These are phyloP conservation scores for Chlorospingus flavigularis DNA, from an alignment of 2,797 vertebrate genomes.

Conservation along the genomic window DNA sequence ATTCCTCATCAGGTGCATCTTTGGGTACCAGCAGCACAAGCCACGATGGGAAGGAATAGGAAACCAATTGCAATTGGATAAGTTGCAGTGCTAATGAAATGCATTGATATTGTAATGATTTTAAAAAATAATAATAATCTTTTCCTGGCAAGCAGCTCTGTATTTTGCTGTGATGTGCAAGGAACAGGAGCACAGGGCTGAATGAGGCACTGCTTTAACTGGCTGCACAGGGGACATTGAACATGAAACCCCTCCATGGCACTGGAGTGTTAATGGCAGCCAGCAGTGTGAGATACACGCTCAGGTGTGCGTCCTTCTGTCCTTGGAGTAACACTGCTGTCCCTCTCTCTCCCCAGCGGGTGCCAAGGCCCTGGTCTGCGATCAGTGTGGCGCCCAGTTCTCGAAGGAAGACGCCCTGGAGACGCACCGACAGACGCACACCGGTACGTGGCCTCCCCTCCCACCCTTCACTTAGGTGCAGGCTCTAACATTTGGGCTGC, in stretches of 20 bases:
- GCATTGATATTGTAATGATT: slow-evolving; percentile 6
- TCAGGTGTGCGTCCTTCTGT: neutral
- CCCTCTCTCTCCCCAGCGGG: slow-evolving; percentile 78
- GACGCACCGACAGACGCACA: slow-evolving; percentile 93
- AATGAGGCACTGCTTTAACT: neutral
- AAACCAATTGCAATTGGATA: slow-evolving; percentile 9
- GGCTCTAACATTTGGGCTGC: neutral
- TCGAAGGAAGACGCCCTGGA: slow-evolving; percentile 96
- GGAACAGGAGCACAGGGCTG: accelerated
- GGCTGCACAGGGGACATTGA: neutral
- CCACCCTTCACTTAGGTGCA: accelerated
- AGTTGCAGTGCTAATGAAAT: neutral
- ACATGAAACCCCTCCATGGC: accelerated
- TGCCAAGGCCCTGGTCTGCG: slow-evolving; percentile 95
- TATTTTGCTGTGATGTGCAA: neutral
- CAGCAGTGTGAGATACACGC: accelerated
- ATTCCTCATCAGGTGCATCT: neutral
- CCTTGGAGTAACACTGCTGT: neutral
- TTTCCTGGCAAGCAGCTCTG: neutral
- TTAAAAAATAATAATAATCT: neutral
- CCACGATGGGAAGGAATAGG: neutral
- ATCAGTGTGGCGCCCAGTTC: slow-evolving; percentile 97
- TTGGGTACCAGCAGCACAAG: neutral
- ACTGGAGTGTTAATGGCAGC: accelerated
- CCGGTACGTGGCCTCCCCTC: slow-evolving; percentile 78